Base-by-base conservation (phyloP, 2,797 vertebrate genomes). In the Acipenser ruthenus region DNA sequence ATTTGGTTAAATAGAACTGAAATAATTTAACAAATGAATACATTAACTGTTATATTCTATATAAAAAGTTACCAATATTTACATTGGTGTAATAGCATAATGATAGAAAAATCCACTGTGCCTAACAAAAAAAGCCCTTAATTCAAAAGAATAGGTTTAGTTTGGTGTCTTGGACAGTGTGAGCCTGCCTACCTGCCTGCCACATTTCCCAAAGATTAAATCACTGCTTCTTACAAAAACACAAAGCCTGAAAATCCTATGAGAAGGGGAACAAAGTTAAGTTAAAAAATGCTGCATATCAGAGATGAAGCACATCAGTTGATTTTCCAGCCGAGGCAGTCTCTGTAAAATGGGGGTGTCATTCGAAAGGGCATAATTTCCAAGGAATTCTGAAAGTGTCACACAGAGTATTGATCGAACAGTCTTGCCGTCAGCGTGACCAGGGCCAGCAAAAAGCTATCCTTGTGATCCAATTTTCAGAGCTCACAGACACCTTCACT, bases 401-500 rank as follows among this genome's bases (percentile, higher is more conserved):
- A 82, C 83, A 81, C 71, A 72, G 85, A 71, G 73, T 90, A 93
- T 90, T 92, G 92, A 94, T 93, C 87, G 84, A 90, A 89, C 75
- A 89, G 88, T 84, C 90, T 86, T 91, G 89, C 90, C 81, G 71
- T 86, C 92, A 92, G 89, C 79, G 76, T 90, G 87, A 89, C 89
- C 77, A 64, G 86, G 87, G 82, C 89, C 77, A 67, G 86, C 78
- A 86, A 86, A 91, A 86, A 89, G 86, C 88, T 86, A 81, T 93
- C 90, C 88, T 89, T 88, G 84, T 90, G 92, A 93, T 93, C 90
- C 91, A 91, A 91, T 93, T 94, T 93, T 92, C 87, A 88, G 89
- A 89, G 89, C 81, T 90, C 83, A 80, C 83, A 92, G 91, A 92
- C 88, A 90, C 91, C 86, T 91, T 89, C 81, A 75, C 84, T 89